Base-by-base conservation (phyloP, 2,797 vertebrate genomes). In the Amazonetta brasiliensis region DNA sequence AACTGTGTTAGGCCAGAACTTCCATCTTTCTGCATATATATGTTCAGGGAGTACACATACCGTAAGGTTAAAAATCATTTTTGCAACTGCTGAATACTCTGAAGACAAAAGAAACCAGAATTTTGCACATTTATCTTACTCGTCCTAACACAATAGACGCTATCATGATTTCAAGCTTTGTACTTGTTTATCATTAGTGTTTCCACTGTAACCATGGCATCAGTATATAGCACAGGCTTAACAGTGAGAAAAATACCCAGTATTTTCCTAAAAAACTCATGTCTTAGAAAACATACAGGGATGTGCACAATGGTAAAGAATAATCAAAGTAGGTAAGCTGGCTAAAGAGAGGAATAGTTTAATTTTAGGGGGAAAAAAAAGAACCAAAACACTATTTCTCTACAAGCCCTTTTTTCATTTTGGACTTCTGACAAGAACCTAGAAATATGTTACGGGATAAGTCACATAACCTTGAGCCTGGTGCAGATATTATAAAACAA, bases 131-230 rank as follows among this genome's bases (percentile, higher is more conserved):
- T 68, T 89, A 68, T 95, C 77, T 67, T 52, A 50, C 44, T 78
- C 35, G 58, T 78, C 28, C 58, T 90, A 95, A 92, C 87, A 95
- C 74, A 96, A 94, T 74, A 90, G 82, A 87, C 0, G 1, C 54
- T 95, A 95, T 76, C 80, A 41, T 72, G 89, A 94, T 97, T 92
- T 93, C 69, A 92, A 75, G 95, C 91, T 91, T 94, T 77, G 85
- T 58, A 89, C 92, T 96, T 94, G 85, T 96, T 95, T 94, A 95
- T 93, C 92, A 93, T 52, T 79, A 92, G 71, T 89, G 91, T 95
- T 96, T 97, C 93, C 75, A 96, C 89, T 6, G 97, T 98, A 98
- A 98, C 98, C 98, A 98, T 98, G 97, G 97, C 95, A 94, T 95
- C 95, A 28, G 78, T 73, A 97, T 96, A 92, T 60, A 96, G 97